Evolutionary conservation across 2,113 vertebrate genomes (phyloP).

Genomic region (Rhipidura dahli): DNA sequence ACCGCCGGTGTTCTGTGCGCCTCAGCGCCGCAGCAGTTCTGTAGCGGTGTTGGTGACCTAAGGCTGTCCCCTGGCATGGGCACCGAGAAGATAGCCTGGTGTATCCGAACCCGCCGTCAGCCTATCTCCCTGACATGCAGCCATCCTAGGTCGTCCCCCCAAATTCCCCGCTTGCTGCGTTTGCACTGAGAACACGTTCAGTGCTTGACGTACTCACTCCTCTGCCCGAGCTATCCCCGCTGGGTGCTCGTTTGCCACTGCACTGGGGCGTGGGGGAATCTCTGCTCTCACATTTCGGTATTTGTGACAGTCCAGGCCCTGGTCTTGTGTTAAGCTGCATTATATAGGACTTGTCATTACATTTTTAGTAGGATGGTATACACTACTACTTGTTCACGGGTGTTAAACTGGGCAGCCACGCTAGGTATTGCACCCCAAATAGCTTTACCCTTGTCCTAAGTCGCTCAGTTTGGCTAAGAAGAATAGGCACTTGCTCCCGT

Average conservation of each 20-base stretch:
- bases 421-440: background rate
- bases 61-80: background rate
- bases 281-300: background rate
- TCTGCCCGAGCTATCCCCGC: background rate
- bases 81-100: too few relatives aligned
- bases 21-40: background rate
- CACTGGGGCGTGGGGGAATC: background rate
- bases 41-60: background rate
- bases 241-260: background rate
- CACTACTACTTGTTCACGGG: accelerated
- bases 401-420: background rate
- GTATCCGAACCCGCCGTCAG: accelerated
- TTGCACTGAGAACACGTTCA: background rate
- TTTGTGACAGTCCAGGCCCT: background rate
- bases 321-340: background rate
- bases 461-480: background rate
- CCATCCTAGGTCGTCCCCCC: background rate
- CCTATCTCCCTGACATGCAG: background rate
- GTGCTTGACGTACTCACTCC: background rate
- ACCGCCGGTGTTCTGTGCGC: background rate
- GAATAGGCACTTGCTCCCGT: background rate
- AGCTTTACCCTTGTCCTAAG: background rate
- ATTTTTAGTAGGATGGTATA: background rate
- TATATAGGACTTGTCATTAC: background rate
- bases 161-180: background rate